A percentile compares a stretch with the other conserved stretches of the same genome.
Evolutionary conservation across 2,888 invertebrate genomes (phyloP).

Genomic region (Ophioninae sp.): DNA sequence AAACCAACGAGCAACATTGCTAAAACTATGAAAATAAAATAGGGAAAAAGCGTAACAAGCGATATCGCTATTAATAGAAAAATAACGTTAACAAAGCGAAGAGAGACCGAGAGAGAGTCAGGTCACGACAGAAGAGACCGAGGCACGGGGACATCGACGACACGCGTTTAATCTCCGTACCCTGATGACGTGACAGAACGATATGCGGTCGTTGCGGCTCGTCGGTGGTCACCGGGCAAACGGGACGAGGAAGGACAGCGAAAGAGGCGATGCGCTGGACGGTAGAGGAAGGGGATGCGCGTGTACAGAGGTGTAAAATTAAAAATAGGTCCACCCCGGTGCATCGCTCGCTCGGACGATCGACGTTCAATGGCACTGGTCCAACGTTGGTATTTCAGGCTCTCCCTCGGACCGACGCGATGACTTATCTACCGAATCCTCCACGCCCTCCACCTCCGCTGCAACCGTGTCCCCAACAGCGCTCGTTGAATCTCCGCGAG

Average conservation of each 20-base stretch:
- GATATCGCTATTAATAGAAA: too few relatives aligned
- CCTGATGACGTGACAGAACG: constrained; percentile 29
- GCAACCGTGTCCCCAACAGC: too few relatives aligned
- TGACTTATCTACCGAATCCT: constrained; percentile 14
- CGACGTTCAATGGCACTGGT: constrained; percentile 67
- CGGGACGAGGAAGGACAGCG: constrained; percentile 1
- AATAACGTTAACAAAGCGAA: not conserved
- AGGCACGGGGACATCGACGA: not conserved
- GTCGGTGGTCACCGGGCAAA: constrained; percentile 41
- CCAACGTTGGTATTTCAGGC: constrained; percentile 63
- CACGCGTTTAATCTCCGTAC: too few relatives aligned
- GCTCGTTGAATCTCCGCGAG: constrained; percentile 1
- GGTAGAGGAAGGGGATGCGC: constrained; percentile 10
- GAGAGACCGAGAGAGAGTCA: constrained; percentile 15
- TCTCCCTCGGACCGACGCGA: constrained; percentile 38
- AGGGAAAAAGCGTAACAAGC: too few relatives aligned
- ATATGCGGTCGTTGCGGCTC: constrained; percentile 40
- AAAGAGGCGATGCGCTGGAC: not conserved
- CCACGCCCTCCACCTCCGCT: constrained; percentile 5
- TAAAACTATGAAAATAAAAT: too few relatives aligned
- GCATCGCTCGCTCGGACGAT: constrained; percentile 65
- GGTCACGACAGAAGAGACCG: not conserved
- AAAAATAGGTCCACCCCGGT: constrained; percentile 65
- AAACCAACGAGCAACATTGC: too few relatives aligned
- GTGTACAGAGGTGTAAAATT: constrained; percentile 60